Evolutionary conservation across 92 coral and sea anemone genomes (phyloP).

Genomic region (Virgularia gustaviana): DNA sequence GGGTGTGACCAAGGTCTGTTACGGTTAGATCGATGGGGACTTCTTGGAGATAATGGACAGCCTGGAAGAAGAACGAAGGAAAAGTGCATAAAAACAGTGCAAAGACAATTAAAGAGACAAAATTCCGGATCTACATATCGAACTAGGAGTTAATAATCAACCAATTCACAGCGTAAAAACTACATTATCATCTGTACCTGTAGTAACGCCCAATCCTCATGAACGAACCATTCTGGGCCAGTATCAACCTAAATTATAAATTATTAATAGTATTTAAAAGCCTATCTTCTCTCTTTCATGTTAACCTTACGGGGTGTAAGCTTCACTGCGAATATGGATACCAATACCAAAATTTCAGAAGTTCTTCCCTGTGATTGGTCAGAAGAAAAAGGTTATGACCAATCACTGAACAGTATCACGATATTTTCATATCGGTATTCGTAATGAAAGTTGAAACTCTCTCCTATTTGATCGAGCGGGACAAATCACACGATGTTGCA

Average conservation of each 20-base stretch:
- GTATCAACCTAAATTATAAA: slow-evolving; percentile 86
- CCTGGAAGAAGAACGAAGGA: slow-evolving; percentile 43
- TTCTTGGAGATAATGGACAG: slow-evolving; percentile 95
- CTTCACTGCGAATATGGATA: too few species aligned
- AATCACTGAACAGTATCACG: too few species aligned
- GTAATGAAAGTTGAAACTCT: neutral
- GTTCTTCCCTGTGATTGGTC: too few species aligned
- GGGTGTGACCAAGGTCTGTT: slow-evolving; percentile 86
- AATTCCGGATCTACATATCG: neutral
- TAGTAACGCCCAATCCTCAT: slow-evolving; percentile 96
- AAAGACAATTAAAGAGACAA: neutral
- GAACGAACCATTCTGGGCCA: slow-evolving; percentile 93
- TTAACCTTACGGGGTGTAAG: too few species aligned
- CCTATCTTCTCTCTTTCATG: too few species aligned
- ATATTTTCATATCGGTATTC: too few species aligned
- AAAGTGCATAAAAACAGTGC: neutral
- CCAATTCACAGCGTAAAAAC: neutral
- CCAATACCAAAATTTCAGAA: too few species aligned
- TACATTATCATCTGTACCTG: slow-evolving; percentile 55
- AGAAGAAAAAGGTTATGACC: too few species aligned
- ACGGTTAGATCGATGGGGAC: slow-evolving; percentile 88
- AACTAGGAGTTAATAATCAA: too few species aligned
- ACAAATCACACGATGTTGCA: neutral
- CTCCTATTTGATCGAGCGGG: neutral
- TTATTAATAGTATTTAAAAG: too few species aligned